Evolutionary conservation across 2,113 vertebrate genomes (phyloP).

Genomic region (Collichthys lucidus): DNA sequence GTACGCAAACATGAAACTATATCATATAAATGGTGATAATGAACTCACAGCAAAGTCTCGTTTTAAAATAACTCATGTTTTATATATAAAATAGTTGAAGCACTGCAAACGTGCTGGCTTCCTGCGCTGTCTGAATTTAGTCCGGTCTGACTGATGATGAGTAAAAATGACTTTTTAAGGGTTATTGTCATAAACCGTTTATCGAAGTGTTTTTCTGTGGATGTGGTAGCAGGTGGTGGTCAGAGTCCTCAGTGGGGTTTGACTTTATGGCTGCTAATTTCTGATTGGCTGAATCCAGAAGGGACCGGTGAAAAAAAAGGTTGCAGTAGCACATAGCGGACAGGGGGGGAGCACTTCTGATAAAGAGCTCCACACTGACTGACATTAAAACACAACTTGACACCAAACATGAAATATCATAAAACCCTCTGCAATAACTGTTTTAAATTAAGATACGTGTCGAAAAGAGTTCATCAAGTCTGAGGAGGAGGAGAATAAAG

Average conservation of each 20-base stretch:
- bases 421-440: background rate
- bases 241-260: background rate
- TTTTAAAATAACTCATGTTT: too few species aligned
- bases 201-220: background rate
- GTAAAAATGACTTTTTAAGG: too few species aligned
- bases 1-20: too few species aligned
- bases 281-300: constrained; percentile 35
- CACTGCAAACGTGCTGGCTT: too few species aligned
- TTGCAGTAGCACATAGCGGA: constrained; percentile 9
- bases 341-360: constrained; percentile 43
- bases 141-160: too few species aligned
- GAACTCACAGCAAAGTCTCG: too few species aligned
- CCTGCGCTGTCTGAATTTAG: too few species aligned
- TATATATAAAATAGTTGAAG: too few species aligned
- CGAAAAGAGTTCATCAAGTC: too few species aligned
- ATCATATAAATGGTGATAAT: too few species aligned
- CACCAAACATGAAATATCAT: background rate
- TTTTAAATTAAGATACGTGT: background rate
- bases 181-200: background rate
- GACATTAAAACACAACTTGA: background rate
- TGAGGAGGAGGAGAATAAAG: background rate
- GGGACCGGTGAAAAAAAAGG: background rate
- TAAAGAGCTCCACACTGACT: background rate
- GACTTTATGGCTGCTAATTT: constrained; percentile 1
- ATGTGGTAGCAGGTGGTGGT: background rate